A percentile compares a stretch with the other conserved stretches of the same genome.
Evolutionary conservation across 2,797 vertebrate genomes (phyloP).

Genomic region (Syndactyla subalaris): DNA sequence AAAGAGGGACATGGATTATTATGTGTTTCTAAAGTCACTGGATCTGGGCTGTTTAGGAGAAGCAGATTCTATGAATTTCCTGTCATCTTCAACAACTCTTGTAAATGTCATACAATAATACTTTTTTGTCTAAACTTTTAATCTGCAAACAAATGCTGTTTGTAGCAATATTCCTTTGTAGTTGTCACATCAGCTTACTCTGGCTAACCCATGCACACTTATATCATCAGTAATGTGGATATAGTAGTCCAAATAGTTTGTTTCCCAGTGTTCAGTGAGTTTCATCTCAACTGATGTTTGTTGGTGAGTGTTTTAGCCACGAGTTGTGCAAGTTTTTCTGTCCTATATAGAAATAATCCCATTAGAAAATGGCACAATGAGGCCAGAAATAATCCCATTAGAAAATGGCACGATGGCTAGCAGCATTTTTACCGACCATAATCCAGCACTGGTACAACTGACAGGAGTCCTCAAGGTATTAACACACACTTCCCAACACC

Average conservation of each 20-base stretch:
- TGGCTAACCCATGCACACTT: not conserved
- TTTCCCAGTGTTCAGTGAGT: not conserved
- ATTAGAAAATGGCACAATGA: not conserved
- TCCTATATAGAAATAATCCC: not conserved
- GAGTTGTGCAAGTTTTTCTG: not conserved
- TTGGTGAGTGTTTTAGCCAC: not conserved
- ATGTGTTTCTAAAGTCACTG: not conserved
- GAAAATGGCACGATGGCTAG: not conserved
- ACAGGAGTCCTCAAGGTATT: not conserved
- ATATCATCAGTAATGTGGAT: not conserved
- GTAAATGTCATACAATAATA: not conserved
- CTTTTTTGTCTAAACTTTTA: not conserved
- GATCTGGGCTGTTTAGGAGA: not conserved
- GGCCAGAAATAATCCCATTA: not conserved
- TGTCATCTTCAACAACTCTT: not conserved
- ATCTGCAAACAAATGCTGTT: not conserved
- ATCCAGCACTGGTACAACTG: fast-evolving
- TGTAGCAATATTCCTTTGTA: not conserved
- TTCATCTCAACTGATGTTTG: not conserved
- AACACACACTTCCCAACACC: not conserved
- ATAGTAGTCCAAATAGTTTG: not conserved
- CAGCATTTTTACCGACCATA: not conserved
- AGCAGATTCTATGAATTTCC: not conserved
- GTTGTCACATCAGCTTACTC: not conserved
- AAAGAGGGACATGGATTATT: not conserved